Evolutionary conservation across 2,888 invertebrate species (phyloP).

Genomic region (Tillus elongatus): DNA sequence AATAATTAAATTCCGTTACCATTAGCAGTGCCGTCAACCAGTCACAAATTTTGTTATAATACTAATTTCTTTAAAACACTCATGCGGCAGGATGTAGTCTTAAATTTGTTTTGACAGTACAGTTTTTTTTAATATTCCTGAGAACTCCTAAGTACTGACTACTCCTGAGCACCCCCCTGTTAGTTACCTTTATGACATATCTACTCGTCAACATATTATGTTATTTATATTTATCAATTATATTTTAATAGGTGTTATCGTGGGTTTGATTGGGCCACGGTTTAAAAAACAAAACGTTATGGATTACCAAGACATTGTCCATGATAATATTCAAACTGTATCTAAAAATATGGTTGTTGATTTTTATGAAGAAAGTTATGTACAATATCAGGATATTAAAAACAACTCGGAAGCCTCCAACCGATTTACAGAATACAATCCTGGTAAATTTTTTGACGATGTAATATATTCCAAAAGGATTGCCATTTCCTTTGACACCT

Average conservation of each 20-base stretch:
- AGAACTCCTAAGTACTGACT: no score
- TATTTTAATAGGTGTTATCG: slow-evolving; percentile 35
- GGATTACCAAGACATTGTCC: slow-evolving; percentile 54
- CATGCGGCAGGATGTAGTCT: no score
- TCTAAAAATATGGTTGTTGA: slow-evolving; percentile 18
- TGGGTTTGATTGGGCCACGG: slow-evolving; percentile 48
- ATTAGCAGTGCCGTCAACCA: no score
- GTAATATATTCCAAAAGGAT: slow-evolving; percentile 44
- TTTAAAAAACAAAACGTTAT: slow-evolving; percentile 47
- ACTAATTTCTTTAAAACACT: no score
- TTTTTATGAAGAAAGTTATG: slow-evolving; percentile 22
- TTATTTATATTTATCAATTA: neutral
- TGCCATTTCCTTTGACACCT: slow-evolving; percentile 50
- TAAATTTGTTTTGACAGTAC: no score
- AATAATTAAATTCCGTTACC: no score
- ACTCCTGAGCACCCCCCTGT: no score
- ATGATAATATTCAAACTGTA: slow-evolving; percentile 24
- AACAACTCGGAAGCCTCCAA: slow-evolving; percentile 7
- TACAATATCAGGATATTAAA: slow-evolving; percentile 15
- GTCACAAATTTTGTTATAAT: no score
- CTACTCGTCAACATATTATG: neutral
- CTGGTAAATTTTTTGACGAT: slow-evolving; percentile 25
- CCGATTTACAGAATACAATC: slow-evolving; percentile 18
- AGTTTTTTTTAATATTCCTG: no score
- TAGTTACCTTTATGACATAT: no score